Evolutionary conservation across 2,888 invertebrate genomes (phyloP), one percentile per base, ranked within the genome.

Genomic region (Scaptomyza polygonia): DNA sequence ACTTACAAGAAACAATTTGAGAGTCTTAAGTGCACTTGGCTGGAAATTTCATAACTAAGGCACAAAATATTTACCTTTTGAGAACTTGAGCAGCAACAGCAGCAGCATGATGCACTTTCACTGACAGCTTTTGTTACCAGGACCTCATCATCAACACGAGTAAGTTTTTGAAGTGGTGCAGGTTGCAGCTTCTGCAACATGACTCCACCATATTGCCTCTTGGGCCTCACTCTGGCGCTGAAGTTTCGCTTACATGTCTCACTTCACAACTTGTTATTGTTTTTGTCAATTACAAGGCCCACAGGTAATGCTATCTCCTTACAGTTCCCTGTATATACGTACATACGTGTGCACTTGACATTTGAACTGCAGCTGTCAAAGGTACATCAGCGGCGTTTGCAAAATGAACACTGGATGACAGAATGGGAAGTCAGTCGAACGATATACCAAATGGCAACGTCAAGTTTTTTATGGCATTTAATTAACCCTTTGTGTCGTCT

Each of bases 341-440:
- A 25, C 14, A 9, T 25, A 25, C 14, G 42, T 62, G 67, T 56
- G 47, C 67, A 72, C 87, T 86, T 88, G 88, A 86, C 81, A 86
- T 88, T 86, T 84, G 79, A 86, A 76, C 88, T 81, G 73, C 62
- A 77, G 79, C 77, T 84, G 87, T 81, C 88, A 86, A 80, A 77
- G 79, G 70, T 68, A 66, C 58, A 61, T 69, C 67, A 70, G 48
- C 57, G 53, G 43, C 11, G 21, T 36, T 36, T 49, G 75, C 57
- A 71, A 73, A 64, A 49, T 57, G 76, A 79, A 62, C 48, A 21
- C n/a, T 6, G 39, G 16, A 39, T 39, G 48, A 4, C 18, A 48
- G 30, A 32, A 12, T 11, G 8, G 52, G 71, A 54, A 45, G 43
- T 40, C 69, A 39, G 48, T 39, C 40, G 63, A 43, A 57, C 57